Evolutionary conservation across 2,113 vertebrate species (phyloP).

Genomic region (Burhinus oedicnemus): DNA sequence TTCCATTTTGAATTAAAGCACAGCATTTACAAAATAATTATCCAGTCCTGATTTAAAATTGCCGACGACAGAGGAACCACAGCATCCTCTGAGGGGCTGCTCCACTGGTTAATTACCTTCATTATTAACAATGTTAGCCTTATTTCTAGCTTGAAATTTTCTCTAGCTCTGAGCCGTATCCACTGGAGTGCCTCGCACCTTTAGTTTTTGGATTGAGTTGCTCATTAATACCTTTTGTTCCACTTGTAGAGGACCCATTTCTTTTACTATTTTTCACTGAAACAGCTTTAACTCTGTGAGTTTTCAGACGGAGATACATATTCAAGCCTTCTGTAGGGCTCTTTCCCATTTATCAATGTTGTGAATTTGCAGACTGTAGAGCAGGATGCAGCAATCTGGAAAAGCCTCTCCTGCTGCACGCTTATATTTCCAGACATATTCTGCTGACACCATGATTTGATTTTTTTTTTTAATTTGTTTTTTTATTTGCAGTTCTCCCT

Average conservation of each 20-base stretch:
- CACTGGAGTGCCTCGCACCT: neutral
- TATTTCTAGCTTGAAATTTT: neutral
- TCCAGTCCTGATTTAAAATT: neutral
- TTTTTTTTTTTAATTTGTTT: neutral
- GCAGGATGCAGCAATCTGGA: neutral
- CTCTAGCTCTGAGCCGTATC: neutral
- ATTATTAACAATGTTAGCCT: neutral
- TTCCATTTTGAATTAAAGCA: neutral
- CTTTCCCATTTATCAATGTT: neutral
- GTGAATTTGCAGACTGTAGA: neutral
- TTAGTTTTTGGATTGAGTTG: neutral
- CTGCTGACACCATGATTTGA: neutral
- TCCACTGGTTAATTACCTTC: conserved; percentile 9
- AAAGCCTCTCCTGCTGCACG: neutral
- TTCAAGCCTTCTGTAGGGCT: neutral
- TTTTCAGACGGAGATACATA: neutral
- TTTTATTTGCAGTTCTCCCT: neutral
- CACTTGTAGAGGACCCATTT: neutral
- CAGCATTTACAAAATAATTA: neutral
- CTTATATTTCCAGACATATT: neutral
- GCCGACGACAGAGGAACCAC: neutral
- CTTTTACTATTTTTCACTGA: neutral
- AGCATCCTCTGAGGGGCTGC: neutral
- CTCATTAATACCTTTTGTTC: neutral
- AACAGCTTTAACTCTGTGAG: neutral